Conservation (phyloP, 1,140 invertebrate genomes). For the Trichonephila clavipes region DNA sequence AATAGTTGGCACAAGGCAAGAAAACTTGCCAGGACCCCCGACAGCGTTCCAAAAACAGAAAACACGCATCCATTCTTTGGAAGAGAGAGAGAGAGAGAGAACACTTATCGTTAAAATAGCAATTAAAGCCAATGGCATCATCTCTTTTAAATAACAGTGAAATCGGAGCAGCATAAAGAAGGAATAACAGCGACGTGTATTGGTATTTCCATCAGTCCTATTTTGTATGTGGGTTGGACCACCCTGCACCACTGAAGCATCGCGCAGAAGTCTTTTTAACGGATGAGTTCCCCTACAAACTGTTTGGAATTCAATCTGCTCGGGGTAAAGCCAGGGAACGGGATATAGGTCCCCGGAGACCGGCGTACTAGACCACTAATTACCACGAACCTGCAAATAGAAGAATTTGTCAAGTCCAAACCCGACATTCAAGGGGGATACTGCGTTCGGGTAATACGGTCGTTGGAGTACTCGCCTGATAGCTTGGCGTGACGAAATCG, state of each 20-base stretch:
- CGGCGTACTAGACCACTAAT: slow-evolving; percentile 64
- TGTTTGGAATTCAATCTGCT: slow-evolving; percentile 74
- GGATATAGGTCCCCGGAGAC: slow-evolving; percentile 58
- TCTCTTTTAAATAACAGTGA: slow-evolving; percentile 63
- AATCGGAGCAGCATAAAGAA: slow-evolving; percentile 55
- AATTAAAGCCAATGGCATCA: slow-evolving; percentile 72
- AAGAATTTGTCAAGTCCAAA: slow-evolving; percentile 75
- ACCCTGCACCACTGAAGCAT: no score
- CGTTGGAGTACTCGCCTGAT: slow-evolving; percentile 52
- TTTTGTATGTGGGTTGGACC: not conserved
- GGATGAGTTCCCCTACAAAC: slow-evolving; percentile 73
- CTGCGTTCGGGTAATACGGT: slow-evolving; percentile 56
- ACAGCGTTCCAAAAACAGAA: slow-evolving; percentile 11
- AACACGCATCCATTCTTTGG: slow-evolving; percentile 48
- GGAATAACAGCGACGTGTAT: slow-evolving; percentile 26
- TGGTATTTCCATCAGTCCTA: slow-evolving; percentile 72
- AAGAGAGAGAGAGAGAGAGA: no score
- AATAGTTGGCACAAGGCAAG: not conserved
- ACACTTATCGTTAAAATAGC: slow-evolving; percentile 75
- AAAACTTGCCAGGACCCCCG: not conserved
- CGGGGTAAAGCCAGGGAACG: slow-evolving; percentile 33
- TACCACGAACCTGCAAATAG: slow-evolving; percentile 75
- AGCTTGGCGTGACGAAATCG: slow-evolving; percentile 74
- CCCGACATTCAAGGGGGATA: slow-evolving; percentile 9
- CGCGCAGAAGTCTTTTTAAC: slow-evolving; percentile 65